These are phyloP conservation scores for Melieria omissa DNA, from an alignment of 2,888 invertebrate species.

Conservation along the genomic window DNA sequence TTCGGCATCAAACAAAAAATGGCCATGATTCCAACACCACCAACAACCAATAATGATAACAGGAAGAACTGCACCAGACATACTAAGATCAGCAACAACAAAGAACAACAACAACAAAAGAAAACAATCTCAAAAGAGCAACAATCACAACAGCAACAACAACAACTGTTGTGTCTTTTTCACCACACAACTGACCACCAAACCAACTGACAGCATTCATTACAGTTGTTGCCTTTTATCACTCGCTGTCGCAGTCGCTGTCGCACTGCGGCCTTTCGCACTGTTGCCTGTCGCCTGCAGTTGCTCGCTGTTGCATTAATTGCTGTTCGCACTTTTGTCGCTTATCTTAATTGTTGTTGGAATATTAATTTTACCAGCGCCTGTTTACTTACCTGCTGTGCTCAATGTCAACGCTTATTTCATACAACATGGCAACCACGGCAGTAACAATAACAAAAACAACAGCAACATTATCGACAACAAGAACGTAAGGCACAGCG, in stretches of 20 bases:
- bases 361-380: slow-evolving; percentile 56
- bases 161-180: no score
- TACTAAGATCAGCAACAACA: no score
- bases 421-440: background rate
- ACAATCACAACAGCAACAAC: no score
- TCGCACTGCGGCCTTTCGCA: background rate
- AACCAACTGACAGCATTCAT: no score
- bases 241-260: slow-evolving; percentile 12
- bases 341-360: slow-evolving; percentile 64
- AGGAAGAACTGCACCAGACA: no score
- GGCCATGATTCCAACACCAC: no score
- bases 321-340: slow-evolving; percentile 50
- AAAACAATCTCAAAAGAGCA: no score
- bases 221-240: no score
- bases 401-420: background rate
- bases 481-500: slow-evolving; percentile 13
- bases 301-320: slow-evolving; percentile 41
- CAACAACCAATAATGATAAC: no score
- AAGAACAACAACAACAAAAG: no score
- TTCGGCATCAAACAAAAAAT: no score
- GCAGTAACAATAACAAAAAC: slow-evolving; percentile 44
- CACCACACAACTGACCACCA: no score
- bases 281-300: slow-evolving; percentile 43
- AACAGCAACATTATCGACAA: background rate
- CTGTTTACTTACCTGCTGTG: background rate